phyloP scores from a whole-genome alignment of 1,140 invertebrate genomes.

The Megalonaias nervosa region DNA sequence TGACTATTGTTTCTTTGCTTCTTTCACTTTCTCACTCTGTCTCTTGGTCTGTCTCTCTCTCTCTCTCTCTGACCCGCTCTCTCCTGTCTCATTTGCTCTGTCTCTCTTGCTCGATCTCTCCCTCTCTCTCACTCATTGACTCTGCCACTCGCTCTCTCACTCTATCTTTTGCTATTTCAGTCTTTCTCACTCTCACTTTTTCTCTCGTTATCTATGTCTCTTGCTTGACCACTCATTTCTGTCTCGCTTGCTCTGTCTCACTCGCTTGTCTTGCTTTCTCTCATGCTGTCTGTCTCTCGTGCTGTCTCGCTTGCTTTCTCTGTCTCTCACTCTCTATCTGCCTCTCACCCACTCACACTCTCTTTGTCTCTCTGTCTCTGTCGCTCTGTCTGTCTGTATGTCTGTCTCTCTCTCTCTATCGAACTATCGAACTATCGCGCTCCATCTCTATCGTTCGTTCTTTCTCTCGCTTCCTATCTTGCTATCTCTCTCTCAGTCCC shows the following conservation, averaged over 20 bases:
- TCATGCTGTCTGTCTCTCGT: not conserved
- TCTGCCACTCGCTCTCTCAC: not conserved
- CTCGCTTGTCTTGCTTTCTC: too few relatives aligned
- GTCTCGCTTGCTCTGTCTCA: too few relatives aligned
- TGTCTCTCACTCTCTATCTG: slow-evolving; percentile 24
- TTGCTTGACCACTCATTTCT: not conserved
- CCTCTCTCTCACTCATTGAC: not conserved
- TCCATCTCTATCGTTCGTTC: not conserved
- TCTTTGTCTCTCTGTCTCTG: slow-evolving; percentile 22
- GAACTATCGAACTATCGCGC: too few relatives aligned
- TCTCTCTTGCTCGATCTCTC: not conserved
- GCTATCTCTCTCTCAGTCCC: not conserved
- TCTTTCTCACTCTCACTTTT: not conserved
- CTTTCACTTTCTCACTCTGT: not conserved
- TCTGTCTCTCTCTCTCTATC: slow-evolving; percentile 1
- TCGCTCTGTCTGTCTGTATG: slow-evolving; percentile 19
- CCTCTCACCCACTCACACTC: slow-evolving; percentile 22
- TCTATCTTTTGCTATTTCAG: not conserved
- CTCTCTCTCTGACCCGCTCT: too few relatives aligned
- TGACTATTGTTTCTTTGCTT: not conserved
- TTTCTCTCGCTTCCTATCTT: slow-evolving; percentile 4
- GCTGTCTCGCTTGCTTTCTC: slow-evolving; percentile 6
- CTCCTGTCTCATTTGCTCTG: too few relatives aligned
- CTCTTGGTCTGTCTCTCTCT: too few relatives aligned
- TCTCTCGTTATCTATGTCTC: not conserved